Evolutionary conservation across 53 echinoderm and acorn worm species (phyloP).

Genomic region (Paracentrotus lividus): DNA sequence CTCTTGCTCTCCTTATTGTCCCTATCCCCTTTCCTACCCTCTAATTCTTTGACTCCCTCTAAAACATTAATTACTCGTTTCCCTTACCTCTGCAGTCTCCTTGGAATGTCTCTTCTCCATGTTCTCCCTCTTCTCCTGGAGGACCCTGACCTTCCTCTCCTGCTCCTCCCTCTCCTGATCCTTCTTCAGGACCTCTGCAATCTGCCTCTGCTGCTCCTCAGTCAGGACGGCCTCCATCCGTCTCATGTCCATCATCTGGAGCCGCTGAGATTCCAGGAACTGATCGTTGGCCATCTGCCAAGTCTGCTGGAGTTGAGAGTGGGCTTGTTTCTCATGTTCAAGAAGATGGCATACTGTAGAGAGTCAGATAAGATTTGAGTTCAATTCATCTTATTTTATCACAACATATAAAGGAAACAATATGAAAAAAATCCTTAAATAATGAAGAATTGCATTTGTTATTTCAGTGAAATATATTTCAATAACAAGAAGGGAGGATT

Average conservation of each 20-base stretch:
- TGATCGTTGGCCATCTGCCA: conserved; percentile 99
- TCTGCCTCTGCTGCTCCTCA: conserved; percentile 98
- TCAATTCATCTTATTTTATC: neutral
- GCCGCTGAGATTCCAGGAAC: conserved; percentile 90
- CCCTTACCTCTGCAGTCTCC: conserved; percentile 39
- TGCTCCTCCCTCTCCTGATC: conserved; percentile 92
- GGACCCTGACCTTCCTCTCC: conserved; percentile 81
- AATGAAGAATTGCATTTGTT: no score
- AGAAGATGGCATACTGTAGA: conserved; percentile 87
- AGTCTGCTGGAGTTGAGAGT: conserved; percentile 88
- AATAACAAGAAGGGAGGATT: no score
- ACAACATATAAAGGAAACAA: neutral
- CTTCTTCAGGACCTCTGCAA: conserved; percentile 85
- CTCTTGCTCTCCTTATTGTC: no score
- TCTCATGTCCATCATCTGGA: conserved; percentile 98
- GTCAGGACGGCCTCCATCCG: conserved; percentile 93
- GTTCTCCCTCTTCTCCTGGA: conserved; percentile 81
- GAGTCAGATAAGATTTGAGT: neutral
- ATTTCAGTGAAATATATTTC: no score
- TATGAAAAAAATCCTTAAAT: neutral
- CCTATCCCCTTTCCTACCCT: no score
- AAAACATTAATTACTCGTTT: neutral
- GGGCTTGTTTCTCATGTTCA: conserved; percentile 89
- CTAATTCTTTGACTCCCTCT: no score
- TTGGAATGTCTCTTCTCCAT: conserved; percentile 74